These are phyloP conservation scores for Lepus timidus DNA, from an alignment of 2,113 vertebrate species.

Conservation along the genomic window DNA sequence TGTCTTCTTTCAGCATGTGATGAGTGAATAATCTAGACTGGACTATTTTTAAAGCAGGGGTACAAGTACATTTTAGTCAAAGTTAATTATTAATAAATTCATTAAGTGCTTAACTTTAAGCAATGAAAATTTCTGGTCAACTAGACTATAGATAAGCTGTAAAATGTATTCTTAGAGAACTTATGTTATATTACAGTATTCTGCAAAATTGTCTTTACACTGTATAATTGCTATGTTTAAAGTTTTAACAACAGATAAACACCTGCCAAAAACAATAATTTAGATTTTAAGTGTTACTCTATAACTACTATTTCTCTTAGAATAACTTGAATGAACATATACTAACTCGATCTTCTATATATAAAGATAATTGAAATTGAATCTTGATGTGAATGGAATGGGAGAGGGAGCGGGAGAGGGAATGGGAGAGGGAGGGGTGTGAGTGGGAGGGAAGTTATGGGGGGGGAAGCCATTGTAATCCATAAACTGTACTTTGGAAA, in stretches of 20 bases:
- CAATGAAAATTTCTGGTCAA: neutral
- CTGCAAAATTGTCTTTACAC: neutral
- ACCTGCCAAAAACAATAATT: neutral
- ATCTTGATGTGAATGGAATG: too few species aligned
- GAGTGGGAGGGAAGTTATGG: too few species aligned
- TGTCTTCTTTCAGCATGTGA: neutral
- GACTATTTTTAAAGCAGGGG: neutral
- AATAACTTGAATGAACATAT: neutral
- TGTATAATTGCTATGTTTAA: neutral
- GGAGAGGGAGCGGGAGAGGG: too few species aligned
- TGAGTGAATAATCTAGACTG: neutral
- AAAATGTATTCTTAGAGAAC: neutral
- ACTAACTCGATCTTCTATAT: too few species aligned
- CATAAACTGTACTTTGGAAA: too few species aligned
- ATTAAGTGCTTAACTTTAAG: constrained; percentile 36
- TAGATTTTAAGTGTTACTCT: neutral
- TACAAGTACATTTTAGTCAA: neutral
- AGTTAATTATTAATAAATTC: neutral
- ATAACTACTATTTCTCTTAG: neutral
- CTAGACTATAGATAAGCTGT: neutral
- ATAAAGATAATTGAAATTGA: too few species aligned
- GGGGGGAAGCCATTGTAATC: too few species aligned
- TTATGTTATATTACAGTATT: neutral
- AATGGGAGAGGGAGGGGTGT: too few species aligned
- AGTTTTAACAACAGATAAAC: neutral